Evolutionary conservation across 2,888 invertebrate genomes (phyloP), one percentile per base, ranked within the genome.

Genomic region (Synergus gifuensis): DNA sequence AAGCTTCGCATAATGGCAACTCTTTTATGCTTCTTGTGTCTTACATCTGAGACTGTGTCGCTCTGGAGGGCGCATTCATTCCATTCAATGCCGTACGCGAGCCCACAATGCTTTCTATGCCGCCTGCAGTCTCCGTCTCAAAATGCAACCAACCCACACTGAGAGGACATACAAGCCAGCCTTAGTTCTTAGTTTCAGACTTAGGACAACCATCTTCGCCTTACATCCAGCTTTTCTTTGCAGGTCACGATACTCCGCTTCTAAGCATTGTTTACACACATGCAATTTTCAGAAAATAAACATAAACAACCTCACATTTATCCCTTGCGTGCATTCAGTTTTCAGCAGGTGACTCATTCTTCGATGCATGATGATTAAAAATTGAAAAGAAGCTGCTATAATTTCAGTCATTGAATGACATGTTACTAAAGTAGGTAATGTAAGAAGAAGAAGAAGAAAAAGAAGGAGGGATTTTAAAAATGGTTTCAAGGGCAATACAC

Each of bases 1-100:
- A 91, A 91, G 89, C 90, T 89, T 88, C 89, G 88, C 89, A 89
- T 90, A 90, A 90, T 90, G 88, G 89, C 89, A 88, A 90, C 89
- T 91, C 91, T 91, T 91, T 91, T 91, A 91, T 91, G 88, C 87
- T 89, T 88, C 89, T 90, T 90, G 87, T 91, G 90, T 91, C 90
- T 91, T 91, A 90, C 89, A 87, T 89, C 86, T 85, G 86, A 88
- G 87, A 90, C 89, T 88, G 88, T 89, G 88, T 89, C 87, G 87
- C 88, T 89, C 85, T 86, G 81, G 87, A 89, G 89, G 87, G 88
- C 87, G 89, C 84, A 85, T 85, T 85, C 86, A 84, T 83, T 83
- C 81, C 76, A 69, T 67, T 83, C 85, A 85, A 86, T 84, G 78
- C 83, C 36, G 67, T 79, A 81, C 79, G 73, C 79, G 77, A 63